Percentiles rank a stretch among this genome's conserved stretches.
phyloP scores from a whole-genome alignment of 2,113 vertebrate species.

The Ia io region DNA sequence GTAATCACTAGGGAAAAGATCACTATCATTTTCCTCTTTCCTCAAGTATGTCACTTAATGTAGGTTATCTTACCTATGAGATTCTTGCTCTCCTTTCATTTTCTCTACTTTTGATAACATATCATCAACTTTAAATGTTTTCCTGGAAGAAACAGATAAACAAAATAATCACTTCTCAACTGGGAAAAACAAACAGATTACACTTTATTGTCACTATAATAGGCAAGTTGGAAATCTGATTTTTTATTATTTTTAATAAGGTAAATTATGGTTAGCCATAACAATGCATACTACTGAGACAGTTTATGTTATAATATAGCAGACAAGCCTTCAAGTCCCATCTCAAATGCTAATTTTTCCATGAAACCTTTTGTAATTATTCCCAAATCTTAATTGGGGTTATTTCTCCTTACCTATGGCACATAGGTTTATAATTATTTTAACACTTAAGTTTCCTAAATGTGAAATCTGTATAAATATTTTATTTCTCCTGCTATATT shows the following conservation, averaged over 20 bases:
- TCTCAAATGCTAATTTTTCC: constrained; percentile 33
- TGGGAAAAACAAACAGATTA: constrained; percentile 67
- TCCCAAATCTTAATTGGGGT: background rate
- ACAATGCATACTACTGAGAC: constrained; percentile 45
- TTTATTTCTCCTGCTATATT: constrained; percentile 46
- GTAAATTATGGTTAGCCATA: constrained; percentile 47
- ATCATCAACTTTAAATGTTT: constrained; percentile 96
- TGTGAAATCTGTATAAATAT: background rate
- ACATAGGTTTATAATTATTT: constrained; percentile 40
- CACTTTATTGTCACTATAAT: constrained; percentile 56
- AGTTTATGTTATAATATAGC: constrained; percentile 17
- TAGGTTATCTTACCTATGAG: constrained; percentile 90
- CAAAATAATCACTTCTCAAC: constrained; percentile 76
- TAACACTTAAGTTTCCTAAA: constrained; percentile 12
- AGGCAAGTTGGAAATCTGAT: constrained; percentile 50
- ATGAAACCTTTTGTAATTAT: constrained; percentile 46
- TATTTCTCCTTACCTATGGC: constrained; percentile 10
- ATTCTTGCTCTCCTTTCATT: constrained; percentile 98
- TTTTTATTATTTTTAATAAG: constrained; percentile 51
- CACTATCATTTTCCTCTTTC: constrained; percentile 26
- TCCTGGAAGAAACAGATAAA: constrained; percentile 86
- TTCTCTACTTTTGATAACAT: constrained; percentile 96
- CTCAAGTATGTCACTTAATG: constrained; percentile 57
- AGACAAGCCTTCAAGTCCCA: constrained; percentile 32
- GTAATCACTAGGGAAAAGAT: constrained; percentile 42